Percentiles rank a stretch among this genome's conserved stretches.
phyloP scores from a whole-genome alignment of 2,888 invertebrate species.

The Polyploca ridens region DNA sequence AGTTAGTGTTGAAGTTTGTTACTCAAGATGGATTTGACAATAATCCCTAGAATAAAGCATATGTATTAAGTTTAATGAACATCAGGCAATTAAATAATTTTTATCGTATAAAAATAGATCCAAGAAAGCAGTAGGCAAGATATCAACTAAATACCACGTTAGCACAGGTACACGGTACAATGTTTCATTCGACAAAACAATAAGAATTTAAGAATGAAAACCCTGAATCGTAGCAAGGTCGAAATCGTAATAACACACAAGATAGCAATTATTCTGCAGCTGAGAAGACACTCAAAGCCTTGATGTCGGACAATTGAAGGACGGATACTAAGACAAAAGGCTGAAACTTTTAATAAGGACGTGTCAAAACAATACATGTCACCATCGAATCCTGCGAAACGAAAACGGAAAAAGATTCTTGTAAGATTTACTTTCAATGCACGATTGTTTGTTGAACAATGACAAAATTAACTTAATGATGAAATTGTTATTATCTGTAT shows the following conservation, averaged over 20 bases:
- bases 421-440: neutral
- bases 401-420: neutral
- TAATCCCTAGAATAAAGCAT: no score
- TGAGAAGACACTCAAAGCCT: neutral
- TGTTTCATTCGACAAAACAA: neutral
- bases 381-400: neutral
- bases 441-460: constrained; percentile 7
- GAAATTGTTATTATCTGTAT: neutral
- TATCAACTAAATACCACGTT: no score
- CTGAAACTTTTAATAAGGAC: neutral
- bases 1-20: no score
- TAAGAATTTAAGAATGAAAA: neutral
- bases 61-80: no score
- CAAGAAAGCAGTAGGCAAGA: no score
- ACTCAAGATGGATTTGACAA: no score
- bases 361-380: neutral
- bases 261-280: neutral
- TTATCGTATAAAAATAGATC: no score
- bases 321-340: neutral
- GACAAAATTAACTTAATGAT: constrained; percentile 6
- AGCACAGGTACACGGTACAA: neutral
- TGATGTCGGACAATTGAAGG: no score
- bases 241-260: neutral
- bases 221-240: neutral
- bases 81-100: no score